A percentile compares a stretch with the other conserved stretches of the same genome.
phyloP scores from a whole-genome alignment of 2,113 vertebrate genomes.

The Marmota flaviventris region DNA sequence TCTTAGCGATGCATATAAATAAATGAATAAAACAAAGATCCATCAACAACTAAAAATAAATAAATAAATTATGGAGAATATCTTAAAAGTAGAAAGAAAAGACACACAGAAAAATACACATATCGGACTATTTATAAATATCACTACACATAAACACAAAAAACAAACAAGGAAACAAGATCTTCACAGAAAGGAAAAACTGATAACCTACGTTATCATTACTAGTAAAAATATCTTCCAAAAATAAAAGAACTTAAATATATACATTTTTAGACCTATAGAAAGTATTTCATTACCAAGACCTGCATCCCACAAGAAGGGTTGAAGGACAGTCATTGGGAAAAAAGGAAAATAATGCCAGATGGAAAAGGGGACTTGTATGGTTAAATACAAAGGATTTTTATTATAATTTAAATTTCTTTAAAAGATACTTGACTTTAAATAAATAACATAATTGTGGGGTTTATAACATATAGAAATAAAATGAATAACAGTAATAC shows the following conservation, averaged over 20 bases:
- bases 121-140: neutral
- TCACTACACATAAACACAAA: neutral
- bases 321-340: too few relatives aligned
- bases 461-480: neutral
- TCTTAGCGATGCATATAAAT: too few relatives aligned
- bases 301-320: too few relatives aligned
- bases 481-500: neutral
- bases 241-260: neutral
- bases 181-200: neutral
- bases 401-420: neutral
- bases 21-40: too few relatives aligned
- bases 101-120: neutral
- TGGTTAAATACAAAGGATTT: neutral
- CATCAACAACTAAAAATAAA: too few relatives aligned
- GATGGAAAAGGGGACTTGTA: too few relatives aligned
- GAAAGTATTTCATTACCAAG: too few relatives aligned
- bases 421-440: neutral
- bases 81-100: neutral
- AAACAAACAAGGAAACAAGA: neutral
- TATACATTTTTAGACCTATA: neutral
- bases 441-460: neutral
- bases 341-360: neutral
- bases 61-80: too few relatives aligned
- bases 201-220: neutral
- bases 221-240: neutral